Percentiles rank a stretch among this genome's conserved stretches.
phyloP scores from a whole-genome alignment of 2,113 vertebrate species.

The Phycodurus eques region DNA sequence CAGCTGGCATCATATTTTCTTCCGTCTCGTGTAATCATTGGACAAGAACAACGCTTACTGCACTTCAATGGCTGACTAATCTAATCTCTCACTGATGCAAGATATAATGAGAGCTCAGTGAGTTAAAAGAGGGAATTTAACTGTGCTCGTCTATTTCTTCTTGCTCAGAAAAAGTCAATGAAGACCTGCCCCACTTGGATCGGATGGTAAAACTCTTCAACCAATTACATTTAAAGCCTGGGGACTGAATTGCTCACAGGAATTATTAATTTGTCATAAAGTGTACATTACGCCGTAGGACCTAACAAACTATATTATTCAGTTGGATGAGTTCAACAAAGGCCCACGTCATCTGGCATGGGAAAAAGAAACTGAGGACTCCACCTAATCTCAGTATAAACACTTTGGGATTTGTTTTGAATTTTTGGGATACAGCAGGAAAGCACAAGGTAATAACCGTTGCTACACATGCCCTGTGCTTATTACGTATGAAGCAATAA shows the following conservation, averaged over 20 bases:
- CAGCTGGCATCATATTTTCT: slow-evolving; percentile 5
- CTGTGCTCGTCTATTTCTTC: background rate
- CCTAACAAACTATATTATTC: background rate
- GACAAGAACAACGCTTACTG: slow-evolving; percentile 8
- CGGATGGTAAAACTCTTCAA: slow-evolving; percentile 10
- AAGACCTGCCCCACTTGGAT: slow-evolving; percentile 2
- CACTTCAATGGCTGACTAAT: slow-evolving; percentile 33
- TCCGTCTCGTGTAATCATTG: slow-evolving; percentile 3
- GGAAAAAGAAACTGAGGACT: background rate
- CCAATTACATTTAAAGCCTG: background rate
- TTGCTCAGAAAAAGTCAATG: background rate
- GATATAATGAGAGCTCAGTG: background rate
- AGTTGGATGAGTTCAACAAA: background rate
- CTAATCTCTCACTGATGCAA: slow-evolving; percentile 22
- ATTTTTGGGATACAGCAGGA: background rate
- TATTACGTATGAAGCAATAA: background rate
- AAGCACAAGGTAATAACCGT: slow-evolving; percentile 30
- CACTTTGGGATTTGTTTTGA: background rate
- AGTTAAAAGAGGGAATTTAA: background rate
- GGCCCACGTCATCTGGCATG: background rate
- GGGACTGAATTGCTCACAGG: background rate
- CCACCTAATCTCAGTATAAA: background rate
- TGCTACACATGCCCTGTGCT: background rate
- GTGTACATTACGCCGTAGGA: slow-evolving; percentile 4
- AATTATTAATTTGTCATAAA: slow-evolving; percentile 18